Evolutionary conservation across 2,888 invertebrate genomes (phyloP), one percentile per base, ranked within the genome.

Genomic region (Hypercompe scribonia): DNA sequence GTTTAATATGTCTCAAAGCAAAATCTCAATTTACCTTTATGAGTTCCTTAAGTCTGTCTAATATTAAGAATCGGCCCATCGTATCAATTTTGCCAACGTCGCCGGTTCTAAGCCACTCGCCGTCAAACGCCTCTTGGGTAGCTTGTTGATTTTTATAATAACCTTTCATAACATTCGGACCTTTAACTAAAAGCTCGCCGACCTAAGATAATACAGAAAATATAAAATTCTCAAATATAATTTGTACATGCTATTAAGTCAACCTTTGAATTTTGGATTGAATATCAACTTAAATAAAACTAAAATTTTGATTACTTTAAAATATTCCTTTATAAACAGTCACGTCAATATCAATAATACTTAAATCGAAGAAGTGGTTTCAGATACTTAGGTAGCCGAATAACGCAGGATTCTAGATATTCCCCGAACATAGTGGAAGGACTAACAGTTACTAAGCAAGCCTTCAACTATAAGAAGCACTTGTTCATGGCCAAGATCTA

Each of bases 101-200:
- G 5, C 98, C 98, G 10, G 97, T 97, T 81, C 97, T 96, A 24
- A 98, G 92, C 98, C 98, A 99, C 1, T 97, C 97, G 67, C 97
- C 96, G 54, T 95, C 96, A 15, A 68, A 34, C 15, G 96, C 96
- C 13, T 97, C 96, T 63, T 94, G 92, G 7, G 97, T 98, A 10
- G 97, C 98, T 86, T 97, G 95, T 2, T 96, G 96, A 86, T 97
- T 97, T 80, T 97, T 97, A 77, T 96, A 96, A 85, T 99, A 99
- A 0, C 98, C 97, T 85, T 96, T 96, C 98, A 98, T 98, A 0
- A 98, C 95, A 87, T 98, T 97, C 0, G 98, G 98, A 0, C 98
- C 98, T 80, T 96, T 96, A 3, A 98, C 93, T 70, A 97, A 96
- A 13, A 98, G 87, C 90, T 98, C 98, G 0, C 98, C 98, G 0